Evolutionary conservation across 2,113 vertebrate species (phyloP), one percentile per base, ranked within the genome.

Genomic region (Poeciliopsis turrubarensis): DNA sequence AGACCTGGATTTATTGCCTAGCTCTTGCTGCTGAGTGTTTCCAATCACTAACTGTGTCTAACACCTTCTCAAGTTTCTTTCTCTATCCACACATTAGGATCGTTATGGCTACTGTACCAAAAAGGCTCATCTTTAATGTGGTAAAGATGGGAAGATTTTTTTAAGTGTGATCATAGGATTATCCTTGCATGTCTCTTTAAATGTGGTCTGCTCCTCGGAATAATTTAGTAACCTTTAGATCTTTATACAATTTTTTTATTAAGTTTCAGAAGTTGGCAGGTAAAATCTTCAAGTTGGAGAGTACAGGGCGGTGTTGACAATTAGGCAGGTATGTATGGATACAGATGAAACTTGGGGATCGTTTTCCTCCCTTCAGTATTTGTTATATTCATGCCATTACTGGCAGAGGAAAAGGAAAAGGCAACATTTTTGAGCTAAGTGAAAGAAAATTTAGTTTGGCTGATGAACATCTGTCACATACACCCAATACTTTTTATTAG

Each of bases 241-340:
- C 29, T 62, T 63, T 65, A 12, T 57, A 62, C 44, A 68, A 60
- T 75, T 83, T 61, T 32, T 79, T 39, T 7, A 32, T 37, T 37
- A 86, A 57, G 47, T 27, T 29, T 79, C 75, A 77, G 72, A 61
- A 70, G 57, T 17, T 15, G 81, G 39, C 47, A 32, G 32, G 75
- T 27, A 25, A 75, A 68, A 75, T 67, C 63, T 70, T 39, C 3
- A 14, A 75, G 57, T 5, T 25, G 79, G 51, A 84, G 75, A 87
- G 78, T 77, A 70, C 66, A 15, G 75, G 79, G 79, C 70, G 32
- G 75, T 79, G 31, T 62, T 61, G 1, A 75, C 79, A 79, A 84
- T 90, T 79, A 79, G 70, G 77, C 73, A 70, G 80, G 81, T 83
- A 83, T 85, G 75, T 41, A 61, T 51, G 67, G 77, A 77, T 82